Percentiles rank a stretch among this genome's conserved stretches.
phyloP scores from a whole-genome alignment of 2,888 invertebrate species.

The Carabus problematicus region DNA sequence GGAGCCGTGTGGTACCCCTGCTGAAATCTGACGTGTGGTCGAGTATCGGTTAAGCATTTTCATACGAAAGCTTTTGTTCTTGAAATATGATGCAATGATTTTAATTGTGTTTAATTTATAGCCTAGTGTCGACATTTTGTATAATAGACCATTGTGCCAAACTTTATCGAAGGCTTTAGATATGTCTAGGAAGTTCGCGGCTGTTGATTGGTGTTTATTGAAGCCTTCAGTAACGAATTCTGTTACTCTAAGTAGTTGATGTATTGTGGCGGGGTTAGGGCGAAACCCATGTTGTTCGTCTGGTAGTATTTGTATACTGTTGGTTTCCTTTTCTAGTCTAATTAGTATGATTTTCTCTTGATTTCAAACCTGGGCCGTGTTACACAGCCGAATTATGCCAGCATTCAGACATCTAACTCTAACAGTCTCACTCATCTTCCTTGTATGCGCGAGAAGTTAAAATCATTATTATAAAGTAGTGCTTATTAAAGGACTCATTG shows the following conservation, averaged over 20 bases:
- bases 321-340: too few relatives aligned
- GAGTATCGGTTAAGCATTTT: constrained; percentile 42
- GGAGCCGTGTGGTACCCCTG: constrained; percentile 49
- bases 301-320: too few relatives aligned
- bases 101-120: constrained; percentile 44
- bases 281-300: constrained; percentile 4
- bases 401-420: too few relatives aligned
- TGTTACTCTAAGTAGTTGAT: not conserved
- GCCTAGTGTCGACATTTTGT: constrained; percentile 43
- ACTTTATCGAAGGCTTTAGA: too few relatives aligned
- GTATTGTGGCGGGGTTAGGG: not conserved
- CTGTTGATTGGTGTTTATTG: not conserved
- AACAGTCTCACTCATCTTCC: too few relatives aligned
- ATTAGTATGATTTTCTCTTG: too few relatives aligned
- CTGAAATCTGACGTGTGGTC: constrained; percentile 35
- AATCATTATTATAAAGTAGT: too few relatives aligned
- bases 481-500: too few relatives aligned
- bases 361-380: too few relatives aligned
- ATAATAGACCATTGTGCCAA: constrained; percentile 18
- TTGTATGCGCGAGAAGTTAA: too few relatives aligned
- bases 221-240: not conserved
- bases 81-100: constrained; percentile 46
- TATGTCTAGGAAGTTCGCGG: constrained; percentile 2
- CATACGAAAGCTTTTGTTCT: constrained; percentile 45
- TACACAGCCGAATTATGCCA: too few relatives aligned